Evolutionary conservation across 2,797 vertebrate species (phyloP).

Genomic region (Takifugu rubripes): DNA sequence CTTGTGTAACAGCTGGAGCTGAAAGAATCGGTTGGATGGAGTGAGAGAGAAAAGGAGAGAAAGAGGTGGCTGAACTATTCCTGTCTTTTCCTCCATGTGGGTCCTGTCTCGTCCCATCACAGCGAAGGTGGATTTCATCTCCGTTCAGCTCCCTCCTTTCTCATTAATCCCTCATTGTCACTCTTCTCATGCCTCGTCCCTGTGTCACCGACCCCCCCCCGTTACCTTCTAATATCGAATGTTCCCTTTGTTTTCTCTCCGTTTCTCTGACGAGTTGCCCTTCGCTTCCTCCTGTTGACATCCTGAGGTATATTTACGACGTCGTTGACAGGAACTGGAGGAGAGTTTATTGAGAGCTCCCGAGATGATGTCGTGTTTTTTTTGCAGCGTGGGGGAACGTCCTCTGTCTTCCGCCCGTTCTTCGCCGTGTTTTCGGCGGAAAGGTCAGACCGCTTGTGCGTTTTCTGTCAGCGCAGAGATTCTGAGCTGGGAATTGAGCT

Average conservation of each 20-base stretch:
- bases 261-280: slow-evolving; percentile 12
- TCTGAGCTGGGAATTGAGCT: slow-evolving; percentile 44
- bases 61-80: background rate
- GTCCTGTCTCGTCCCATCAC: background rate
- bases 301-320: slow-evolving; percentile 36
- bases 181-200: slow-evolving; percentile 5
- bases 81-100: background rate
- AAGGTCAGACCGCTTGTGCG: slow-evolving; percentile 34
- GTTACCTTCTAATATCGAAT: slow-evolving; percentile 16
- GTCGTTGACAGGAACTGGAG: slow-evolving; percentile 12
- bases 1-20: slow-evolving; percentile 35
- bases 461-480: slow-evolving; percentile 38
- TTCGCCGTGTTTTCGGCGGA: slow-evolving; percentile 23
- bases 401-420: slow-evolving; percentile 4
- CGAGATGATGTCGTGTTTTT: slow-evolving; percentile 1
- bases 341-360: too few species aligned
- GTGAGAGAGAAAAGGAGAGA: background rate
- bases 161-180: slow-evolving; percentile 4
- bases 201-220: background rate
- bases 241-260: slow-evolving; percentile 2
- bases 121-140: background rate
- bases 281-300: slow-evolving; percentile 29
- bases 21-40: slow-evolving; percentile 22
- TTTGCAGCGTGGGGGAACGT: background rate
- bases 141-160: background rate